Evolutionary conservation across 2,113 vertebrate species (phyloP), one percentile per base, ranked within the genome.

Genomic region (Cercopithecus mona): DNA sequence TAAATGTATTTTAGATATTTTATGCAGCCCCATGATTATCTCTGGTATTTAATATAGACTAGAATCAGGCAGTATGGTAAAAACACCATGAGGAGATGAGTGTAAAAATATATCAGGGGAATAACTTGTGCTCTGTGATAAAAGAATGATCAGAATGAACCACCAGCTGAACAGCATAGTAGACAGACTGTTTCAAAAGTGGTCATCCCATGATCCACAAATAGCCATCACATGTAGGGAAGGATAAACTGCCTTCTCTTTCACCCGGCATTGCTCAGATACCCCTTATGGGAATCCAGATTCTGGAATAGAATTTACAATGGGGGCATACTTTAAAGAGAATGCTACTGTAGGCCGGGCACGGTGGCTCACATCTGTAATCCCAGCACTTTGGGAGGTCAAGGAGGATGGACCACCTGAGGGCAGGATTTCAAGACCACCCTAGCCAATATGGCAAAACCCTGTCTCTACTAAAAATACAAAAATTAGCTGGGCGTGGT

Each of bases 81-180:
- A 32, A 81, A 93, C 23, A 89, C 16, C 9, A 85, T 48, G 35
- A 94, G 32, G 70, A 70, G 40, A 50, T 4, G 80, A 80, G 32
- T 81, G 25, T 81, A 87, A 88, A 98, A 94, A 70, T 95, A 73
- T 32, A 93, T 64, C 73, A 50, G 82, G 76, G 88, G 82, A 87
- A 96, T 96, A 85, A 75, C 40, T 90, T 90, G 61, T 88, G 43
- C 81, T 84, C 22, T 80, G 1, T 48, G n/a, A 55, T 35, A 52
- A 95, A 96, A 84, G 97, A 94, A 95, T 95, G 79, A 92, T 88
- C 30, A 82, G 83, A 97, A 96, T 85, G 80, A 92, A 45, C 30
- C 66, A 57, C n/a, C 84, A 96, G 70, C 92, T 92, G 80, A 83
- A 22, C 6, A 61, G 30, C 27, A 59, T 8, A 86, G n/a, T 22